Evolutionary conservation across 2,888 invertebrate species (phyloP).

Genomic region (Drosophila anomelani): DNA sequence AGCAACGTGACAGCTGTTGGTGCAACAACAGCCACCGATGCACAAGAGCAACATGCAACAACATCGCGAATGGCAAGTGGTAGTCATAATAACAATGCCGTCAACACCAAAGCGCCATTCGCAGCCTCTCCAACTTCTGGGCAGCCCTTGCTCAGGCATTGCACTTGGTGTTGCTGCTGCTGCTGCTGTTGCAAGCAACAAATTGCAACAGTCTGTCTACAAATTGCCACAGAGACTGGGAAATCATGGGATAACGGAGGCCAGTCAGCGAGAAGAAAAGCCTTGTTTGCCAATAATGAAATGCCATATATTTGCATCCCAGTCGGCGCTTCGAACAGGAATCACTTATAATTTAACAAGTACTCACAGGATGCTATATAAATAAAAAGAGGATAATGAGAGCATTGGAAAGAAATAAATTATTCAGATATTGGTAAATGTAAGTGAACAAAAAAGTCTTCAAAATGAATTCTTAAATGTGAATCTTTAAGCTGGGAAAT

Average conservation of each 20-base stretch:
- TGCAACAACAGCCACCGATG: conserved; percentile 43
- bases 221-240: conserved; percentile 44
- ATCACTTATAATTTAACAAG: conserved; percentile 16
- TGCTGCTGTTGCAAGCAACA: conserved; percentile 32
- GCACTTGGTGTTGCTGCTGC: conserved; percentile 18
- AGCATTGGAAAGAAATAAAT: neutral
- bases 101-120: conserved; percentile 54
- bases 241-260: conserved; percentile 15
- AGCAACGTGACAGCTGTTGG: conserved; percentile 52
- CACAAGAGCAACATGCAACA: conserved; percentile 45
- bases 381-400: neutral
- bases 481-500: neutral
- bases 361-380: neutral
- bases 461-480: neutral
- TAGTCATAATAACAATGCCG: conserved; percentile 59
- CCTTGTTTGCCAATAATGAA: conserved; percentile 47
- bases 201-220: conserved; percentile 50
- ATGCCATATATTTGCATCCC: conserved; percentile 41
- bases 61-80: conserved; percentile 49
- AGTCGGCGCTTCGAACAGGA: conserved; percentile 11
- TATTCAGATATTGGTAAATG: neutral
- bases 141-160: conserved; percentile 22
- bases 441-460: neutral
- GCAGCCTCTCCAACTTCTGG: conserved; percentile 45
- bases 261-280: conserved; percentile 11